Conservation (phyloP, 2,113 vertebrate species). For the Microtus richardsoni region DNA sequence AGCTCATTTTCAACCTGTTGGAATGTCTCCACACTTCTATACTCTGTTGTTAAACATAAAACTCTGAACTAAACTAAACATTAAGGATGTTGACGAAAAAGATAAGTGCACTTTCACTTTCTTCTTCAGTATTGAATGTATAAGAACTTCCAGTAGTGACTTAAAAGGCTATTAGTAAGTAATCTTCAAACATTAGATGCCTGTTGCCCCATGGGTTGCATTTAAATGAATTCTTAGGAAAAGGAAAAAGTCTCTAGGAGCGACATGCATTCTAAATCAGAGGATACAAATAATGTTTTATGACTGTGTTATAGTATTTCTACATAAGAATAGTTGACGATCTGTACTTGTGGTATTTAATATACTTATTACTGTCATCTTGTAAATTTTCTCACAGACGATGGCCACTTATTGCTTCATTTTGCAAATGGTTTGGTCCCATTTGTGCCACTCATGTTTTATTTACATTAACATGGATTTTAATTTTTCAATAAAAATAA, state of each 20-base stretch:
- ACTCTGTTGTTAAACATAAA: slow-evolving; percentile 88
- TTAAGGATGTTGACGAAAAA: slow-evolving; percentile 89
- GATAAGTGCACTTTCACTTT: slow-evolving; percentile 81
- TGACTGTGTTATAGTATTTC: slow-evolving; percentile 82
- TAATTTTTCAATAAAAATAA: slow-evolving; percentile 58
- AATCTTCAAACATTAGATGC: slow-evolving; percentile 69
- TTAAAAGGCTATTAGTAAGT: slow-evolving; percentile 86
- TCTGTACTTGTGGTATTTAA: slow-evolving; percentile 70
- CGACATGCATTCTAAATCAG: slow-evolving; percentile 71
- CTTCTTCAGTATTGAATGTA: slow-evolving; percentile 88
- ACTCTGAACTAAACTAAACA: slow-evolving; percentile 87
- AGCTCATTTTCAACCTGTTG: slow-evolving; percentile 92
- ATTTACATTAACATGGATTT: slow-evolving; percentile 82
- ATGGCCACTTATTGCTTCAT: slow-evolving; percentile 89
- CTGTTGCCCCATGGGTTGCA: slow-evolving; percentile 65
- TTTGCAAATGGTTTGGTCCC: slow-evolving; percentile 87
- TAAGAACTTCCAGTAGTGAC: slow-evolving; percentile 89
- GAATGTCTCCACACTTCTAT: slow-evolving; percentile 91
- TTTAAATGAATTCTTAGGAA: slow-evolving; percentile 75
- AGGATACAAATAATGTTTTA: not conserved
- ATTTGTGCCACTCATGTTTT: slow-evolving; percentile 82
- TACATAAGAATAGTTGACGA: slow-evolving; percentile 63
- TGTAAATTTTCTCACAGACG: slow-evolving; percentile 85
- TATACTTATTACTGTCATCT: slow-evolving; percentile 53
- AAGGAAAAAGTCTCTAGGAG: slow-evolving; percentile 69